These are phyloP conservation scores for Plebejus argus DNA, from an alignment of 2,888 invertebrate genomes.

Conservation along the genomic window DNA sequence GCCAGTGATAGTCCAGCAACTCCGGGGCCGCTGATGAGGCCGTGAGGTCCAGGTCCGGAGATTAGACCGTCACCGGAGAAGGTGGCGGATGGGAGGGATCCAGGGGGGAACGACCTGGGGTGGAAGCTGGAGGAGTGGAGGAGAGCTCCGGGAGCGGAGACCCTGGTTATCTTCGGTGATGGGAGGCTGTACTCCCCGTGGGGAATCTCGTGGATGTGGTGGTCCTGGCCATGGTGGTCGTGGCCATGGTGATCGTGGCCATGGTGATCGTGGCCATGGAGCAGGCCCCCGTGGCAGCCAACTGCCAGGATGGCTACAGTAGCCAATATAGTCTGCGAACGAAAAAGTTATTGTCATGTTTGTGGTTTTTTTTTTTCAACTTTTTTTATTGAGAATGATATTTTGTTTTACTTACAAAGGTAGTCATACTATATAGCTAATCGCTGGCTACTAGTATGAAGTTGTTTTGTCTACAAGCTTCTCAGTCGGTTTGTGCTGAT, in stretches of 20 bases:
- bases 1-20: conserved; percentile 36
- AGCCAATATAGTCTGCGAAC: conserved; percentile 68
- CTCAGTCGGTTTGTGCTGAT: conserved; percentile 67
- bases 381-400: conserved; percentile 6
- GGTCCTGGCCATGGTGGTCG: conserved; percentile 45
- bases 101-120: conserved; percentile 69
- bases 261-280: conserved; percentile 55
- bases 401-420: conserved; percentile 64
- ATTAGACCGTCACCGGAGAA: conserved; percentile 54
- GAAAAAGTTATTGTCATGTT: conserved; percentile 37
- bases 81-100: conserved; percentile 68
- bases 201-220: conserved; percentile 42
- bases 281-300: conserved; percentile 61
- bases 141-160: conserved; percentile 44
- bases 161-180: conserved; percentile 35
- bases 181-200: conserved; percentile 38
- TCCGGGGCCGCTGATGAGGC: conserved; percentile 40
- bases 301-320: conserved; percentile 70
- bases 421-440: conserved; percentile 77
- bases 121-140: conserved; percentile 59
- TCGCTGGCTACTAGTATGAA: conserved; percentile 69
- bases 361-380: conserved; percentile 18
- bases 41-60: conserved; percentile 38
- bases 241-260: conserved; percentile 46
- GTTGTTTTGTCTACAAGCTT: conserved; percentile 67